A percentile compares a stretch with the other conserved stretches of the same genome.
These are phyloP conservation scores for Eilema depressum DNA, from an alignment of 2,888 invertebrate species.

Conservation along the genomic window DNA sequence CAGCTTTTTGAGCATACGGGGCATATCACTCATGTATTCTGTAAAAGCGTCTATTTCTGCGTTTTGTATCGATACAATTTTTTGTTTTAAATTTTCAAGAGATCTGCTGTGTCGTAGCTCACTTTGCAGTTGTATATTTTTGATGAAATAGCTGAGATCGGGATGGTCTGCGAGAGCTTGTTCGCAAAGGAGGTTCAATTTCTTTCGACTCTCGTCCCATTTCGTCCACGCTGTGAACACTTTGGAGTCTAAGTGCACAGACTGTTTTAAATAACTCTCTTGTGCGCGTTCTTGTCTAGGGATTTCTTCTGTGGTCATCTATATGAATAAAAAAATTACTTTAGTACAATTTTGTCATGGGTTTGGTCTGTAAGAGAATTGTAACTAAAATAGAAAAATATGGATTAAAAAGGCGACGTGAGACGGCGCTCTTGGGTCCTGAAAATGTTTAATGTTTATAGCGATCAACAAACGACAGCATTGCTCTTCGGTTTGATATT, in stretches of 20 bases:
- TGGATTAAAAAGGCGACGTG: too few relatives aligned
- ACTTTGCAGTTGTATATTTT: constrained; percentile 64
- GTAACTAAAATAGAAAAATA: background rate
- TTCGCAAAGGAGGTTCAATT: constrained; percentile 59
- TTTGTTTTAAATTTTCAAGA: constrained; percentile 71
- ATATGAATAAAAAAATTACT: constrained; percentile 22
- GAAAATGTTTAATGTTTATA: too few relatives aligned
- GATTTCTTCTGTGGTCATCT: constrained; percentile 80
- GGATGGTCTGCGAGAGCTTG: constrained; percentile 67
- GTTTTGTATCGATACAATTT: constrained; percentile 74
- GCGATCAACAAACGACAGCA: too few relatives aligned
- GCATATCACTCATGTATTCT: constrained; percentile 83
- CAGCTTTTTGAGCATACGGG: constrained; percentile 85
- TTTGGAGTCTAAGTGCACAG: constrained; percentile 67
- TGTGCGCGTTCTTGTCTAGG: constrained; percentile 76
- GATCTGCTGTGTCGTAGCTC: constrained; percentile 76
- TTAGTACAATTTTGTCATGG: background rate
- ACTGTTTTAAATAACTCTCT: constrained; percentile 73
- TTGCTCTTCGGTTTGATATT: too few relatives aligned
- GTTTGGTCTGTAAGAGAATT: background rate
- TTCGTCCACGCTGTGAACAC: constrained; percentile 67
- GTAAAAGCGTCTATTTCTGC: constrained; percentile 84
- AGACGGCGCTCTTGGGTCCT: too few relatives aligned
- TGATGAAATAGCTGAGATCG: constrained; percentile 63
- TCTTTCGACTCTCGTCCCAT: constrained; percentile 68